phyloP scores from a whole-genome alignment of 92 coral and sea anemone species.

The Umimayanthus kanabou region DNA sequence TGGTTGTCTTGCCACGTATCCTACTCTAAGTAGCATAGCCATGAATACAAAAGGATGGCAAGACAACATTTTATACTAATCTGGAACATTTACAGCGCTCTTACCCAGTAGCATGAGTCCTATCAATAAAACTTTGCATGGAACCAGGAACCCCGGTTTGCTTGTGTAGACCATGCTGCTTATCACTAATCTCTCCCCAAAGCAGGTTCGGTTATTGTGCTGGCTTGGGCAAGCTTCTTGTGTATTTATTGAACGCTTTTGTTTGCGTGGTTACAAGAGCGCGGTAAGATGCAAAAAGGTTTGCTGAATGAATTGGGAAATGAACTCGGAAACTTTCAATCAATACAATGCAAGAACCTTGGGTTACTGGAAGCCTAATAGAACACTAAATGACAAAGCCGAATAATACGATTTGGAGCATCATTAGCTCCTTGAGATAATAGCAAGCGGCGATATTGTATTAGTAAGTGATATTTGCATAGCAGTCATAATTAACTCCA shows the following conservation, averaged over 20 bases:
- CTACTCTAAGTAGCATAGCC: neutral
- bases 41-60: too few relatives aligned
- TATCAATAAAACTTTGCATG: constrained; percentile 14
- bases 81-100: neutral
- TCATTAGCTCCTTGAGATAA: constrained; percentile 30
- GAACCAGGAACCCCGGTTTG: neutral
- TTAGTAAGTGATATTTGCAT: constrained; percentile 10
- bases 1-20: neutral
- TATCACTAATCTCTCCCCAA: neutral
- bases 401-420: neutral
- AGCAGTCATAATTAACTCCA: constrained; percentile 20
- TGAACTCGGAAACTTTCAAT: constrained; percentile 37
- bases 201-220: constrained; percentile 1
- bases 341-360: constrained; percentile 27
- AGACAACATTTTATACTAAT: neutral
- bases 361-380: constrained; percentile 3
- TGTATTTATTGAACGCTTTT: constrained; percentile 22
- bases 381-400: constrained; percentile 21
- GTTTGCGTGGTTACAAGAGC: constrained; percentile 30
- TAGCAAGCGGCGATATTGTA: constrained; percentile 17
- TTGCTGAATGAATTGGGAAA: constrained; percentile 41
- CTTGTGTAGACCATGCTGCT: neutral
- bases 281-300: constrained; percentile 30
- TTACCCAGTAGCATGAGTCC: constrained; percentile 22
- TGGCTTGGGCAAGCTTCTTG: neutral